Base-by-base conservation (phyloP, 1,140 invertebrate genomes). In the Drosophila subpulchrella region DNA sequence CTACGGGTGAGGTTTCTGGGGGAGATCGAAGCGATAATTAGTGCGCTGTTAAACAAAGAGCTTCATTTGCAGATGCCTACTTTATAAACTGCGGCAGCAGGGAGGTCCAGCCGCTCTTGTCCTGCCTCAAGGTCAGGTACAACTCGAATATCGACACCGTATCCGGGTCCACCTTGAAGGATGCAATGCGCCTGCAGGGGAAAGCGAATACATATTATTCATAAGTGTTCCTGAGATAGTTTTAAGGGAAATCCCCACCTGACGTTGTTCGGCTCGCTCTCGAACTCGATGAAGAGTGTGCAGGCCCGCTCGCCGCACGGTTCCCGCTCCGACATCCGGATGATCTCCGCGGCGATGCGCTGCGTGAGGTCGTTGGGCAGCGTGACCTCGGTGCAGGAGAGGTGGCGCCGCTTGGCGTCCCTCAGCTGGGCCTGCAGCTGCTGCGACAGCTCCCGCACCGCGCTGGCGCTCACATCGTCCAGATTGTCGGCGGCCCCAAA, bases 101-200 rank as follows among this genome's bases (percentile, higher is more conserved):
- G 72, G 95, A 96, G 70, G 96, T 96, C 97, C 97, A 98, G 73
- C 96, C 95, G 63, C 95, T 95, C 38, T 95, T 94, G 82, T 96
- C 96, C 91, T 97, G 96, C 92, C 96, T 96, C 32, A 98, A 93
- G 15, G 96, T 97, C 34, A 97, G 93, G 91, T 96, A 96, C 65
- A 97, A 93, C 93, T 97, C 96, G 86, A 97, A 97, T 24, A 97
- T 98, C 24, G 97, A 95, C 38, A 97, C 95, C 10, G 96, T 96
- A 81, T 95, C 95, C 38, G 96, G 95, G 93, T 98, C 97, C 81
- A 96, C 96, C 90, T 96, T 96, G 92, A 98, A 94, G 58, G 95
- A 94, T 70, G 95, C 94, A 67, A 94, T 92, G 66, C 91, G 89
- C 58, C 91, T 92, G 63, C 8, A 70, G 54, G 15, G 13, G n/a